These are phyloP conservation scores for Leptinotarsa defecta DNA, from an alignment of 1,140 invertebrate species.

Conservation along the genomic window DNA sequence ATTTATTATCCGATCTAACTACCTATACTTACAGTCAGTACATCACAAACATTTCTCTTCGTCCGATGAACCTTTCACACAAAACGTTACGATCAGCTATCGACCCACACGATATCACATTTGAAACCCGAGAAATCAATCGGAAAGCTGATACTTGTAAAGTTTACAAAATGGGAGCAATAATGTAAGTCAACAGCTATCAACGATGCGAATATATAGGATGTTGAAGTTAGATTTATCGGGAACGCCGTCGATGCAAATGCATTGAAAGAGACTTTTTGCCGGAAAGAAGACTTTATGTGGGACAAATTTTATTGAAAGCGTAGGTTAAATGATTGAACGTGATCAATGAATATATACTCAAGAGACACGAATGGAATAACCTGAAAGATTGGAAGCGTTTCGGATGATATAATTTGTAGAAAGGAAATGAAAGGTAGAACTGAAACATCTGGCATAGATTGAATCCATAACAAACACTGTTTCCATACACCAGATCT, in stretches of 20 bases:
- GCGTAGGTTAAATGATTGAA: slow-evolving; percentile 5
- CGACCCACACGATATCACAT: slow-evolving; percentile 31
- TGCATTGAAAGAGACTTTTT: slow-evolving; percentile 25
- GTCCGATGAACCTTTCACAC: not conserved
- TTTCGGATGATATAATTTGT: no score
- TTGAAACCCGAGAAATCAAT: slow-evolving; percentile 38
- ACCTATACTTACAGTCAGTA: no score
- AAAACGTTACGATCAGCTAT: not conserved
- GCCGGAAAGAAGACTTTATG: slow-evolving; percentile 18
- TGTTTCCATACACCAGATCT: no score
- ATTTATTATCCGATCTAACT: no score
- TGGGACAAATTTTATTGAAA: slow-evolving; percentile 6
- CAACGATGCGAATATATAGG: slow-evolving; percentile 32
- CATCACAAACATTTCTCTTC: no score
- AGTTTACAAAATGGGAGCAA: slow-evolving; percentile 43
- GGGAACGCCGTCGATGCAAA: slow-evolving; percentile 23
- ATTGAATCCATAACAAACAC: no score
- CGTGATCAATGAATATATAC: slow-evolving; percentile 3
- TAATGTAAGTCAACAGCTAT: slow-evolving; percentile 45
- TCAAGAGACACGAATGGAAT: not conserved
- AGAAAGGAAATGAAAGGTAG: no score
- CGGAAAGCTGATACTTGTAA: slow-evolving; percentile 42
- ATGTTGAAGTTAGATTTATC: slow-evolving; percentile 21
- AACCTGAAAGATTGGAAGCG: not conserved
- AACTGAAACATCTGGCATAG: no score